Percentiles rank a stretch among this genome's conserved stretches.
Conservation (phyloP, 2,113 vertebrate species). For the Crocuta crocuta region DNA sequence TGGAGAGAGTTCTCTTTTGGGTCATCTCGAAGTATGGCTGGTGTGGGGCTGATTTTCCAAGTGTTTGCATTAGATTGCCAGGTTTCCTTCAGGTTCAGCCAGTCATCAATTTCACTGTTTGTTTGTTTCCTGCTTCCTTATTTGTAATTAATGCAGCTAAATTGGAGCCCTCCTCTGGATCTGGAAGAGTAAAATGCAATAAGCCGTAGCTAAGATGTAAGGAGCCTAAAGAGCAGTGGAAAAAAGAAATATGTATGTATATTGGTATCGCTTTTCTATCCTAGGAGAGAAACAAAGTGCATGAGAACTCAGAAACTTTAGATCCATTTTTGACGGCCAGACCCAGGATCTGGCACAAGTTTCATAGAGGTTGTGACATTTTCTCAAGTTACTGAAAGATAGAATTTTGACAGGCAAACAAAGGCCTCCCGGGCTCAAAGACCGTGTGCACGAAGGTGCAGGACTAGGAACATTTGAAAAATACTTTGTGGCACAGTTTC, state of each 20-base stretch:
- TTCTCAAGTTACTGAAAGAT: background rate
- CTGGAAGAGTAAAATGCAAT: constrained; percentile 43
- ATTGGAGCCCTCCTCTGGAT: background rate
- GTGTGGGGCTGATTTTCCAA: background rate
- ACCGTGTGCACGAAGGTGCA: background rate
- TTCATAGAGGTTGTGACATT: background rate
- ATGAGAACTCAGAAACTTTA: background rate
- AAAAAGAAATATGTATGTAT: background rate
- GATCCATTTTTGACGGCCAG: background rate
- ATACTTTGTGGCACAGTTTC: background rate
- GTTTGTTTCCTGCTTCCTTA: background rate
- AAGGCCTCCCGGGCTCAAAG: background rate
- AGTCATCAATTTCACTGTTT: background rate
- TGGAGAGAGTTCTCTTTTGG: background rate
- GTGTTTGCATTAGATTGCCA: background rate
- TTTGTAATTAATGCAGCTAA: constrained; percentile 42
- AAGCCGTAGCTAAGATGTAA: background rate
- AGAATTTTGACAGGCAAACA: constrained; percentile 11
- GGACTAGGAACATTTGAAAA: background rate
- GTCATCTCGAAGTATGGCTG: background rate
- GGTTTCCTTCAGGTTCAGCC: background rate
- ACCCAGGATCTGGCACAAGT: background rate
- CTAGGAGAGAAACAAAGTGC: constrained; percentile 17
- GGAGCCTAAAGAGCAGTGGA: background rate
- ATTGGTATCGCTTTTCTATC: background rate